Conservation (phyloP, 2,113 vertebrate species). For the Dendropsophus ebraccatus region DNA sequence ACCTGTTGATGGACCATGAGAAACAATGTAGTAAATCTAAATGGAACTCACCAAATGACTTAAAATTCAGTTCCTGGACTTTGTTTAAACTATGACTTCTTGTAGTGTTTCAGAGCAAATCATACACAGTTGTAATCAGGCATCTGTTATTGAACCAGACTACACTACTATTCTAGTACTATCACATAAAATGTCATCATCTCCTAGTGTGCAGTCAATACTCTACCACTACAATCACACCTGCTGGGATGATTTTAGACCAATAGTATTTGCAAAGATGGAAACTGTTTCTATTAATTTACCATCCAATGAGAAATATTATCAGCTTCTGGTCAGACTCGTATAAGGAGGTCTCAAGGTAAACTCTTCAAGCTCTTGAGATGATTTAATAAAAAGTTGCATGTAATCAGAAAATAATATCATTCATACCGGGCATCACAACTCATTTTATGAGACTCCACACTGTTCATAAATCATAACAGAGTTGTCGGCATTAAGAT, state of each 20-base stretch:
- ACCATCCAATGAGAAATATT: neutral
- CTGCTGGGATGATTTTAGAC: neutral
- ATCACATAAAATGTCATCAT: no score
- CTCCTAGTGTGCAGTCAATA: neutral
- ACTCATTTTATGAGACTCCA: neutral
- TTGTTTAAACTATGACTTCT: no score
- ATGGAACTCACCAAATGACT: no score
- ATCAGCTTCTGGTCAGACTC: neutral
- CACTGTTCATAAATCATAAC: neutral
- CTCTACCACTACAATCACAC: neutral
- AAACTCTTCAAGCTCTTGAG: neutral
- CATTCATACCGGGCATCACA: neutral
- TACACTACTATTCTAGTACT: no score
- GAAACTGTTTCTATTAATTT: neutral
- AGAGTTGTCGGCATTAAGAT: neutral
- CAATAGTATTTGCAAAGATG: neutral
- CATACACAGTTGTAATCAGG: no score
- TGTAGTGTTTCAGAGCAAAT: no score
- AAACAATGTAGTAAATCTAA: no score
- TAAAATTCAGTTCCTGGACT: no score
- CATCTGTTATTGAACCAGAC: no score
- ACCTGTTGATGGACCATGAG: no score
- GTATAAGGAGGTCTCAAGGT: neutral
- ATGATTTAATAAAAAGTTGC: neutral
- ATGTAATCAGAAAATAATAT: neutral